A percentile compares a stretch with the other conserved stretches of the same genome.
Evolutionary conservation across 2,888 invertebrate species (phyloP).

Genomic region (Tachina fera): DNA sequence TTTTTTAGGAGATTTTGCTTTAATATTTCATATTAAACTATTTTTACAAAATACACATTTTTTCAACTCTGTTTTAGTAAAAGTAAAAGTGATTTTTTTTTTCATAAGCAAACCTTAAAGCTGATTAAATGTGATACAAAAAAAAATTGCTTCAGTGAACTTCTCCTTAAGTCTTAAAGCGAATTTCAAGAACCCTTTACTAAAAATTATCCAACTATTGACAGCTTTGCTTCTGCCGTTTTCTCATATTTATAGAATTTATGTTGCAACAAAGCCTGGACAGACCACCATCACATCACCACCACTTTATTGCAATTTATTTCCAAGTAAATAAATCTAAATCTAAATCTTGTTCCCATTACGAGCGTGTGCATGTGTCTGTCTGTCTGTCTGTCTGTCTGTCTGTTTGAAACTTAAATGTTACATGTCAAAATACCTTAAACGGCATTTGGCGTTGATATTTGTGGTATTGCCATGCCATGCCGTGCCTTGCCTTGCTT

Average conservation of each 20-base stretch:
- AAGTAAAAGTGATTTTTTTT: slow-evolving; percentile 57
- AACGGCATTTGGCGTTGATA: slow-evolving; percentile 41
- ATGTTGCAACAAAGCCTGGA: background rate
- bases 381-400: slow-evolving; percentile 27
- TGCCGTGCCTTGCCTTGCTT: background rate
- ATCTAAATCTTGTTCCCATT: slow-evolving; percentile 51
- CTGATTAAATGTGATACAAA: background rate
- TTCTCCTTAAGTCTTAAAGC: no score
- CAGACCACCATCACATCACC: background rate
- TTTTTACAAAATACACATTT: slow-evolving; percentile 21
- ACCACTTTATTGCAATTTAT: slow-evolving; percentile 4
- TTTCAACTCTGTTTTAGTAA: slow-evolving; percentile 3
- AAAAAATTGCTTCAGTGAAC: background rate
- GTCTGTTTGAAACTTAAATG: slow-evolving; percentile 51
- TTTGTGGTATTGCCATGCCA: slow-evolving; percentile 3
- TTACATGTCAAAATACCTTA: slow-evolving; percentile 58
- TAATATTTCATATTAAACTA: slow-evolving; percentile 21
- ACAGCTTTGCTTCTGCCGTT: no score
- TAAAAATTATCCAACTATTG: no score
- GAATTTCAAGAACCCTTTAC: background rate
- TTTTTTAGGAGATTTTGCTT: slow-evolving; percentile 28
- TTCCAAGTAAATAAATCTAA: slow-evolving; percentile 48
- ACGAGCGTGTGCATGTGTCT: background rate
- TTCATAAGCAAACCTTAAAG: background rate
- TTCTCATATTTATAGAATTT: background rate